Conservation (phyloP, 1,140 invertebrate genomes). For the Aphelinus certus region DNA sequence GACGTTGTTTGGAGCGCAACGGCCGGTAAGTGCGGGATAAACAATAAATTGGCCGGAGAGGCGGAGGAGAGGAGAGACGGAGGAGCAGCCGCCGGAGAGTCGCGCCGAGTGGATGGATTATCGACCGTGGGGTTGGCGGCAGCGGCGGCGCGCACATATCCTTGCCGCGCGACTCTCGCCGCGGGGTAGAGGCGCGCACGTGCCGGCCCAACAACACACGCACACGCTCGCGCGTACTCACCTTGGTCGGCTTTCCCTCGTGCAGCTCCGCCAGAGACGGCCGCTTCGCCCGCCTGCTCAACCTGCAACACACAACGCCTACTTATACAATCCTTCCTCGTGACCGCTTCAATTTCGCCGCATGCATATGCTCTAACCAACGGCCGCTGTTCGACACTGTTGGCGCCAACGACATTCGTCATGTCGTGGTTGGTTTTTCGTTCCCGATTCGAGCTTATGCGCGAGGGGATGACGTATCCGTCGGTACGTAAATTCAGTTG, state of each 20-base stretch:
- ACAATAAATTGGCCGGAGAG: constrained; percentile 31
- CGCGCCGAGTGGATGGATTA: constrained; percentile 31
- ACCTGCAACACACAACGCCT: constrained; percentile 47
- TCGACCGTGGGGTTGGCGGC: constrained; percentile 17
- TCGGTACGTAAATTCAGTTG: too few relatives aligned
- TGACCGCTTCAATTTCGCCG: too few relatives aligned
- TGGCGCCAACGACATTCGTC: too few relatives aligned
- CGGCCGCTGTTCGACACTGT: too few relatives aligned
- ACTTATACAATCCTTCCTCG: too few relatives aligned
- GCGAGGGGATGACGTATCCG: too few relatives aligned
- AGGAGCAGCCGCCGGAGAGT: constrained; percentile 6
- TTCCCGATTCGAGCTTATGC: too few relatives aligned
- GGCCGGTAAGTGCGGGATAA: constrained; percentile 30
- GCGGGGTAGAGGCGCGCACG: not conserved
- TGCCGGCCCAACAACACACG: not conserved
- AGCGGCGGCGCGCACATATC: not conserved
- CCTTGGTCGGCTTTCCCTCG: constrained; percentile 65
- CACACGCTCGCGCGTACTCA: constrained; percentile 44
- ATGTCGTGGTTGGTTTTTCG: too few relatives aligned
- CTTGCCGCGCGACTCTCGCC: not conserved
- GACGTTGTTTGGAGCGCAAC: not conserved
- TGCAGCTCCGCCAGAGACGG: constrained; percentile 80
- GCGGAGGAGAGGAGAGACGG: not conserved
- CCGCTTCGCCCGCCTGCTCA: constrained; percentile 73
- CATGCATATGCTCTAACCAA: too few relatives aligned